Evolutionary conservation across 1,140 invertebrate genomes (phyloP).

Genomic region (Frieseomelitta varia): DNA sequence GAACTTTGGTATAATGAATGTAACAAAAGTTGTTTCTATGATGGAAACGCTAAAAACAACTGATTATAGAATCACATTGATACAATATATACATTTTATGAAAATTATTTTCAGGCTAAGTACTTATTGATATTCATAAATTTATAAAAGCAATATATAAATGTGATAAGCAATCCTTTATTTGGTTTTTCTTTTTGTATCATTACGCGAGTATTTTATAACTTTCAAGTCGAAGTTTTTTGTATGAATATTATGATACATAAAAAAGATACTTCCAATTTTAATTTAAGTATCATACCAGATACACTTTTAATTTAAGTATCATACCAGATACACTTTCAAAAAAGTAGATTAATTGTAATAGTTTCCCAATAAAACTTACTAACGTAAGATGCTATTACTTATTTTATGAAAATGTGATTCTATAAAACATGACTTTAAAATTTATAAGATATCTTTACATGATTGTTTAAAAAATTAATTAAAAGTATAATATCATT

Average conservation of each 20-base stretch:
- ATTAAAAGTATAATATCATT: conserved; percentile 12
- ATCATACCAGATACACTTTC: conserved; percentile 14
- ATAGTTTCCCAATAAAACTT: background rate
- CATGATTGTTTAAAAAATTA: background rate
- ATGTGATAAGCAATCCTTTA: conserved; percentile 1
- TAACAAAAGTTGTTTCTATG: background rate
- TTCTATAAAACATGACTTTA: conserved; percentile 21
- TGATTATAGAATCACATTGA: conserved; percentile 50
- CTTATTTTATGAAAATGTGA: background rate
- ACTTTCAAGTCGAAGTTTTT: background rate
- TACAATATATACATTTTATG: conserved; percentile 28
- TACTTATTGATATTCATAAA: conserved; percentile 24
- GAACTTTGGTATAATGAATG: conserved; percentile 46
- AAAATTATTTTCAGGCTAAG: conserved; percentile 37
- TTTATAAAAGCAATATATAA: conserved; percentile 16
- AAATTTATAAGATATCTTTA: background rate
- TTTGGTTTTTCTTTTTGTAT: conserved; percentile 6
- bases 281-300: conserved; percentile 34
- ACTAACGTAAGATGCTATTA: background rate
- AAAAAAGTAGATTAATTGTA: background rate
- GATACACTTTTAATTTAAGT: conserved; percentile 23
- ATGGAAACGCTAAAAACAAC: conserved; percentile 24
- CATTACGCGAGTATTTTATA: background rate
- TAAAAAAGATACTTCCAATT: background rate
- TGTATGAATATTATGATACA: conserved; percentile 7